A percentile compares a stretch with the other conserved stretches of the same genome.
phyloP scores from a whole-genome alignment of 2,797 vertebrate species.

The Lepidocolaptes lacrymiger region DNA sequence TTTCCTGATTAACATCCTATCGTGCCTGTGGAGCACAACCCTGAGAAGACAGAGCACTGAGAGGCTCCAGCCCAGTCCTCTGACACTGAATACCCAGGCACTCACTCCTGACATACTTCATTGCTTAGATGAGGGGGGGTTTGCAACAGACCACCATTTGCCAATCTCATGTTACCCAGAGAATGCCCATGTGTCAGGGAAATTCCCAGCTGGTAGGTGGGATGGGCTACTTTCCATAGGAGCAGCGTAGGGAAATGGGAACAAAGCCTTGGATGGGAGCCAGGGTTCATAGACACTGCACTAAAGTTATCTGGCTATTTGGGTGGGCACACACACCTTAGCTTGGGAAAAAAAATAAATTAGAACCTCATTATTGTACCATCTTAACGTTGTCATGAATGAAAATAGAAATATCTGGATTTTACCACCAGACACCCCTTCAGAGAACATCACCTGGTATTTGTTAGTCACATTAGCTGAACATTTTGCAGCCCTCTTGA shows the following conservation, averaged over 20 bases:
- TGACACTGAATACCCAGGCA: not conserved
- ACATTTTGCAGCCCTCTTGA: not conserved
- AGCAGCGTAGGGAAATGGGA: not conserved
- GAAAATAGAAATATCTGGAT: not conserved
- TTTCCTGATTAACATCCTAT: not conserved
- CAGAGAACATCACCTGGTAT: not conserved
- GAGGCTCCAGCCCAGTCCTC: not conserved
- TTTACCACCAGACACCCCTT: not conserved
- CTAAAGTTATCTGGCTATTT: not conserved
- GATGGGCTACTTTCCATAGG: slow-evolving; percentile 8
- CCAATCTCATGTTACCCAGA: slow-evolving; percentile 14
- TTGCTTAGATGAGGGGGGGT: not conserved
- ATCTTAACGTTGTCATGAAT: not conserved
- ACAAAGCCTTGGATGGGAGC: not conserved
- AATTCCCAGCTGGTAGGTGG: slow-evolving; percentile 55
- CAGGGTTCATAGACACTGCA: not conserved
- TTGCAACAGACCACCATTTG: not conserved
- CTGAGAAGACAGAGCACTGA: not conserved
- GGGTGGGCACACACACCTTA: not conserved
- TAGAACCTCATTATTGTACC: not conserved
- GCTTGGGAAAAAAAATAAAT: not conserved
- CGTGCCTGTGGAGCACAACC: not conserved
- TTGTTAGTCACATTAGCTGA: not conserved
- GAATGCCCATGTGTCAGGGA: slow-evolving; percentile 39
- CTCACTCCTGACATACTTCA: not conserved